phyloP scores from a whole-genome alignment of 1,140 invertebrate genomes.

The Bombus superbus region DNA sequence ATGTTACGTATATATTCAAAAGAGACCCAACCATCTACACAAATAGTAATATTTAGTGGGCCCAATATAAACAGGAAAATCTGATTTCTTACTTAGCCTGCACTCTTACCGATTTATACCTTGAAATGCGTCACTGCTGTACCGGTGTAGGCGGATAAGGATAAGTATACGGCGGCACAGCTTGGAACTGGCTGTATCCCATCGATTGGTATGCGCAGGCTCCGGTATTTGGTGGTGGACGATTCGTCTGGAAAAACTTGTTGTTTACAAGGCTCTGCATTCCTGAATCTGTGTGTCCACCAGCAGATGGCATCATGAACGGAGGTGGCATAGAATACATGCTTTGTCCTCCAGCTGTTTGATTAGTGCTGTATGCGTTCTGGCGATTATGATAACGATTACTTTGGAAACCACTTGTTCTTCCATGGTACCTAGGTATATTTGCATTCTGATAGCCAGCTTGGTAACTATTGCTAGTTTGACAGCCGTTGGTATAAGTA shows the following conservation, averaged over 20 bases:
- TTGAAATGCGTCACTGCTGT: slow-evolving; percentile 79
- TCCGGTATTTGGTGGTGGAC: slow-evolving; percentile 83
- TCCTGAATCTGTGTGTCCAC: slow-evolving; percentile 78
- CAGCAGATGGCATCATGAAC: slow-evolving; percentile 82
- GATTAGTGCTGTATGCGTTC: slow-evolving; percentile 58
- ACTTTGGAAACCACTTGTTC: slow-evolving; percentile 74
- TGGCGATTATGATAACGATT: slow-evolving; percentile 75
- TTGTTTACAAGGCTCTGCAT: slow-evolving; percentile 85
- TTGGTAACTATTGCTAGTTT: slow-evolving; percentile 50
- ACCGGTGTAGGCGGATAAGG: slow-evolving; percentile 82
- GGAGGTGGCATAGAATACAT: slow-evolving; percentile 83
- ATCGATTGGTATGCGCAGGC: slow-evolving; percentile 85
- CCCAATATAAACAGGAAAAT: slow-evolving; percentile 45
- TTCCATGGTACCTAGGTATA: slow-evolving; percentile 63
- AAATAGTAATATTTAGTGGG: slow-evolving; percentile 52
- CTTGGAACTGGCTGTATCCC: slow-evolving; percentile 82
- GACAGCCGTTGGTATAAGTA: slow-evolving; percentile 47
- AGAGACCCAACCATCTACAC: slow-evolving; percentile 52
- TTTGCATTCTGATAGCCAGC: slow-evolving; percentile 68
- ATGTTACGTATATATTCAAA: slow-evolving; percentile 56
- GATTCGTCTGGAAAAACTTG: slow-evolving; percentile 86
- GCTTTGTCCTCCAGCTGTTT: slow-evolving; percentile 73
- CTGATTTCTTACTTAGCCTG: slow-evolving; percentile 69
- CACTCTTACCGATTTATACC: slow-evolving; percentile 56
- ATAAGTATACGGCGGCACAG: slow-evolving; percentile 82